Percentiles rank a stretch among this genome's conserved stretches.
These are phyloP conservation scores for Manis crassicaudata DNA, from an alignment of 2,797 vertebrate genomes.

Conservation along the genomic window DNA sequence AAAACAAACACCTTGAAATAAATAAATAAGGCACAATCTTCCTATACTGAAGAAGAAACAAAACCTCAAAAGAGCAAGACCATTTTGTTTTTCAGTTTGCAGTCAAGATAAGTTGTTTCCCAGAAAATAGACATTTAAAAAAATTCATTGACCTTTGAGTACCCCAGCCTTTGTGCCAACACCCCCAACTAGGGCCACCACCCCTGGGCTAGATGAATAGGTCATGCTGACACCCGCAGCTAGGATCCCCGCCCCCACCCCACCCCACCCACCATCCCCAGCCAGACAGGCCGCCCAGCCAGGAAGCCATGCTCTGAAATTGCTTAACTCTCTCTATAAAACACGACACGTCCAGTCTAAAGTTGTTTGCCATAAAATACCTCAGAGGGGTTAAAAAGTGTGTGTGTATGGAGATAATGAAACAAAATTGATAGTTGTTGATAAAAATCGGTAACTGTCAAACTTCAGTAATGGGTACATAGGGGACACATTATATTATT, in stretches of 20 bases:
- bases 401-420: background rate
- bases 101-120: background rate
- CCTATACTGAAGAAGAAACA: background rate
- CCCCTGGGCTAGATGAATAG: too few species aligned
- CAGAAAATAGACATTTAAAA: background rate
- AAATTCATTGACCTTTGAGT: background rate
- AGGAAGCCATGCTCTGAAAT: background rate
- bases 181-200: too few species aligned
- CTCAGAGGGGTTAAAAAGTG: background rate
- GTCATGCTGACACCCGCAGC: background rate
- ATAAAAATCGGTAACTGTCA: background rate
- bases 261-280: background rate
- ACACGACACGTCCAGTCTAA: background rate
- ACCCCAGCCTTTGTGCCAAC: too few species aligned
- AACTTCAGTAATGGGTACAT: background rate
- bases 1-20: slow-evolving; percentile 14
- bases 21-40: background rate
- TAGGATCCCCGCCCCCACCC: accelerated
- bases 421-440: background rate
- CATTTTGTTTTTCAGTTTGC: background rate
- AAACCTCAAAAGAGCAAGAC: background rate
- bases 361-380: background rate
- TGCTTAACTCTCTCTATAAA: background rate
- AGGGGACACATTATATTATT: background rate
- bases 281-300: too few species aligned